Conservation (phyloP, 2,113 vertebrate genomes). For the Cyprinus carpio region DNA sequence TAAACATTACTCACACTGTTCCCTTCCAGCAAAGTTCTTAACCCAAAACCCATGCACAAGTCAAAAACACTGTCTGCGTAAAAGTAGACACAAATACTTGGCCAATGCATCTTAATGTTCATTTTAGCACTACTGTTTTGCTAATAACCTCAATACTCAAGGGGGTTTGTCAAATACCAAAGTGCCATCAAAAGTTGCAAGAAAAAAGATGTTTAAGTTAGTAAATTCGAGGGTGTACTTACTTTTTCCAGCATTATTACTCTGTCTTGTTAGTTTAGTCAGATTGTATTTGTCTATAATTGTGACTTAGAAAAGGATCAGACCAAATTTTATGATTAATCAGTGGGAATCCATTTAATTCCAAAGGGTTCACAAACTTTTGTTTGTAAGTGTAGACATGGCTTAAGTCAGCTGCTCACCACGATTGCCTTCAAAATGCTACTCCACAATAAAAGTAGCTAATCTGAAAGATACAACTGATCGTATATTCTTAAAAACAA, state of each 20-base stretch:
- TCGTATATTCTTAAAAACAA: not conserved
- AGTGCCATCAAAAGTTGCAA: not conserved
- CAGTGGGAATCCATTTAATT: not conserved
- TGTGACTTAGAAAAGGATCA: not conserved
- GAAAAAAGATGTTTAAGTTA: not conserved
- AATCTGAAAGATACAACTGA: not conserved
- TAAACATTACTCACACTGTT: slow-evolving; percentile 53
- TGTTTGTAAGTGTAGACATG: not conserved
- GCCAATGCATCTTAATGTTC: not conserved
- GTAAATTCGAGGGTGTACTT: not conserved
- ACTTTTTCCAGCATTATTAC: not conserved
- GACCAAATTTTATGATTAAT: not conserved
- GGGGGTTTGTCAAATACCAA: not conserved
- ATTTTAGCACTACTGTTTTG: not conserved
- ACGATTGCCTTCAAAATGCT: not conserved
- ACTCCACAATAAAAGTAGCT: not conserved
- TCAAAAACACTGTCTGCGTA: not conserved
- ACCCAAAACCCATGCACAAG: not conserved
- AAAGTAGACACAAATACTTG: not conserved
- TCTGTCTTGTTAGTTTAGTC: not conserved
- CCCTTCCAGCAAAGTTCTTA: not conserved
- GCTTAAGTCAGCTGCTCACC: not conserved
- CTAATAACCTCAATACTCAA: not conserved
- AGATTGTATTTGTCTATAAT: not conserved
- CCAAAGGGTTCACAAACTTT: not conserved